Conservation (phyloP, 2,113 vertebrate species). For the Calyptomena viridis region DNA sequence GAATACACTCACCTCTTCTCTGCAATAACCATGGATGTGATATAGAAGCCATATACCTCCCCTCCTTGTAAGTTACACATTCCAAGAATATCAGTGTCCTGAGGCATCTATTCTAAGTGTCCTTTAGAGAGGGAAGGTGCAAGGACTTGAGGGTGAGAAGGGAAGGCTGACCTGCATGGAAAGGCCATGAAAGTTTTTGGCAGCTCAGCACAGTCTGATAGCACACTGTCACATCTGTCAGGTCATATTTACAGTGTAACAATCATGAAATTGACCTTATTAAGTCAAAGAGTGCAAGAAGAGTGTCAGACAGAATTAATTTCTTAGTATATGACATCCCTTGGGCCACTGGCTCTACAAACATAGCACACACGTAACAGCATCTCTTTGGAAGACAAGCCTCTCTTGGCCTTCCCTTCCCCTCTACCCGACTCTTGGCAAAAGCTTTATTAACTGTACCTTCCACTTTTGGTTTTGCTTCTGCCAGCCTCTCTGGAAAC, state of each 20-base stretch:
- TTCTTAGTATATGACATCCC: background rate
- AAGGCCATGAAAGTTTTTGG: background rate
- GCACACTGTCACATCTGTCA: background rate
- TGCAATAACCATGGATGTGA: background rate
- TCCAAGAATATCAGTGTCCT: background rate
- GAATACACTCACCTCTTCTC: background rate
- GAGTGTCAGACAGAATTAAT: background rate
- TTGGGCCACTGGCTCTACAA: background rate
- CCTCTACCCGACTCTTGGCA: background rate
- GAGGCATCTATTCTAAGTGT: background rate
- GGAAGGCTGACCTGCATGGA: background rate
- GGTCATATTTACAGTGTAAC: background rate
- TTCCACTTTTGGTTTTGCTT: constrained; percentile 92
- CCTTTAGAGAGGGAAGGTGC: background rate
- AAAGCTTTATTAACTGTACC: constrained; percentile 67
- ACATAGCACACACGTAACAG: background rate
- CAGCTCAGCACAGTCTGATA: background rate
- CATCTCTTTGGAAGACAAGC: background rate
- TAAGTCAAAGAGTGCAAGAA: background rate
- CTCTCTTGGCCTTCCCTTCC: background rate
- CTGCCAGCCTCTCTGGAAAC: constrained; percentile 89
- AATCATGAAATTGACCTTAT: background rate
- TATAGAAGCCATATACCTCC: background rate
- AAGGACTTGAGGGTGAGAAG: background rate
- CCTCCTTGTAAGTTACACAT: background rate